phyloP scores from a whole-genome alignment of 1,140 invertebrate genomes.

The Tyrophagus putrescentiae region DNA sequence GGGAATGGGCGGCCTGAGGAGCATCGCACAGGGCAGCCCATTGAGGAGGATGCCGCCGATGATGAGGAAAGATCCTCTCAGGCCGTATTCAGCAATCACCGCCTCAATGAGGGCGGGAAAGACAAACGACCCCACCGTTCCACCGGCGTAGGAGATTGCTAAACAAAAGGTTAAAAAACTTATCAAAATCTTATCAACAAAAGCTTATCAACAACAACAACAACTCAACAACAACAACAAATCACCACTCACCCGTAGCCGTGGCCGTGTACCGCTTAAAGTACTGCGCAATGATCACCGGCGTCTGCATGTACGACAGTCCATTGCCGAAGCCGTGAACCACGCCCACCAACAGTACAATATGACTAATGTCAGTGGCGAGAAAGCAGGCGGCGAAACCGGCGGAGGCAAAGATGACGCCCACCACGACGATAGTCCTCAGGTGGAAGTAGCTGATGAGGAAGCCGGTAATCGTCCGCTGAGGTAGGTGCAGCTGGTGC shows the following conservation, averaged over 20 bases:
- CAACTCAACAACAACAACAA: too few relatives aligned
- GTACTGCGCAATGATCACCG: conserved; percentile 32
- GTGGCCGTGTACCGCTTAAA: conserved; percentile 30
- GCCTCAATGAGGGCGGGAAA: conserved; percentile 31
- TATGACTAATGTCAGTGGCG: conserved; percentile 17
- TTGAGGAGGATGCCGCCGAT: conserved; percentile 65
- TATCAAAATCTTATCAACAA: neutral
- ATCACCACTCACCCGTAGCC: conserved; percentile 31
- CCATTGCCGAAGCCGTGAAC: conserved; percentile 30
- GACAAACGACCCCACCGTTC: conserved; percentile 32
- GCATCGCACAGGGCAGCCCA: conserved; percentile 57
- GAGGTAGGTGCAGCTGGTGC: conserved; percentile 25
- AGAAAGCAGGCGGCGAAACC: too few relatives aligned
- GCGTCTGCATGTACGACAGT: conserved; percentile 30
- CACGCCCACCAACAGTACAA: conserved; percentile 24
- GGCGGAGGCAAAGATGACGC: too few relatives aligned
- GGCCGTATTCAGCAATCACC: conserved; percentile 22
- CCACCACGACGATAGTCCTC: too few relatives aligned
- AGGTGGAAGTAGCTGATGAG: too few relatives aligned
- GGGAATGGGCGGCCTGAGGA: conserved; percentile 46
- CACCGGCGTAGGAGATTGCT: conserved; percentile 31
- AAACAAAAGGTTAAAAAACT: neutral
- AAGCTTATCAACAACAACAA: too few relatives aligned
- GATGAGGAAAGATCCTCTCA: conserved; percentile 40
- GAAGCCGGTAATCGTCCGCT: conserved; percentile 21